These are phyloP conservation scores for Drymonia ruficornis DNA, from an alignment of 2,888 invertebrate species.

Conservation along the genomic window DNA sequence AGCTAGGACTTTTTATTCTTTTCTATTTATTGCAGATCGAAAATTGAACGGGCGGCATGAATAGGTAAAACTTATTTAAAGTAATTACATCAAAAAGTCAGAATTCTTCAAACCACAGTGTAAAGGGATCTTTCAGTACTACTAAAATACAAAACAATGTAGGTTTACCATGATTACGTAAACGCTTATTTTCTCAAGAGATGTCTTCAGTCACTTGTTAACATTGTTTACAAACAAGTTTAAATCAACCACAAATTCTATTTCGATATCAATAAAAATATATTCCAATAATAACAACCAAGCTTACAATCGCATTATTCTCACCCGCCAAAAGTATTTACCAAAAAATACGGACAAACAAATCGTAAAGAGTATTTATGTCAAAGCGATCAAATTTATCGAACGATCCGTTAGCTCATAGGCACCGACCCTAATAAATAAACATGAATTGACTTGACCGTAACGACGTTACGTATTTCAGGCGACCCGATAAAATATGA, in stretches of 20 bases:
- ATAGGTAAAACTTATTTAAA: neutral
- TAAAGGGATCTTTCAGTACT: no score
- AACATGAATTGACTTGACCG: constrained; percentile 60
- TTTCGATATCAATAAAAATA: neutral
- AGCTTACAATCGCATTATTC: neutral
- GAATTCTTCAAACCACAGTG: no score
- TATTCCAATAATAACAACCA: neutral
- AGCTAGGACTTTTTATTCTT: no score
- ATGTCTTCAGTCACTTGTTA: no score
- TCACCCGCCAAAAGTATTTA: neutral
- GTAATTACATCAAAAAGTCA: no score
- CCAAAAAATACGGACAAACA: constrained; percentile 19
- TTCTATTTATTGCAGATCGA: no score
- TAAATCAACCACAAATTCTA: constrained; percentile 7
- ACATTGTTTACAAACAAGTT: constrained; percentile 28
- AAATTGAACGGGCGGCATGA: no score
- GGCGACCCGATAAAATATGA: constrained; percentile 55
- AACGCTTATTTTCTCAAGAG: no score
- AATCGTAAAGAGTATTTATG: constrained; percentile 45
- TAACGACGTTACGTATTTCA: constrained; percentile 44
- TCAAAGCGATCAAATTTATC: constrained; percentile 31
- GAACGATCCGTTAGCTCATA: constrained; percentile 28
- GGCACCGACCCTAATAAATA: constrained; percentile 65
- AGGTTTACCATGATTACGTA: no score
- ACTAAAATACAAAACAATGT: no score